A percentile compares a stretch with the other conserved stretches of the same genome.
These are phyloP conservation scores for Catostylus mosaicus DNA, from an alignment of 30 jellyfish, hydroid and myxozoan species.

Conservation along the genomic window DNA sequence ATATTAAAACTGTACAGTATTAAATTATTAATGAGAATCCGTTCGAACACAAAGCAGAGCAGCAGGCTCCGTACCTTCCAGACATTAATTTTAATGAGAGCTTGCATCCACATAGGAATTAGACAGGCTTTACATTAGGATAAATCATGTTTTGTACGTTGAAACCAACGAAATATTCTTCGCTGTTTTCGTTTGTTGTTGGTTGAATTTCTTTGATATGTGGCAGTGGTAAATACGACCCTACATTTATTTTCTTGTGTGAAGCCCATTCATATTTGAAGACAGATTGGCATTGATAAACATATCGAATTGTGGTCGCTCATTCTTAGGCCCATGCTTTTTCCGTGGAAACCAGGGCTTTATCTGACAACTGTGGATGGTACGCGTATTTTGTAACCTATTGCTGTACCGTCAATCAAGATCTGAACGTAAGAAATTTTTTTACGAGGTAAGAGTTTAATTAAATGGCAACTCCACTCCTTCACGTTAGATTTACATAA, in stretches of 20 bases:
- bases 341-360: neutral
- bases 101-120: constrained; percentile 11
- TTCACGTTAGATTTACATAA: too few species aligned
- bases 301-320: neutral
- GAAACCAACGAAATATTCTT: neutral
- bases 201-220: neutral
- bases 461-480: too few species aligned
- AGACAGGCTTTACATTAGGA: constrained; percentile 13
- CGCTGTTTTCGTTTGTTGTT: neutral
- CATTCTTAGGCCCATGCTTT: neutral
- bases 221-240: neutral
- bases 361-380: too few species aligned
- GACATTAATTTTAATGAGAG: constrained; percentile 48
- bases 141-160: neutral
- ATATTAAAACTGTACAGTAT: too few species aligned
- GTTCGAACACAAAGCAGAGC: neutral
- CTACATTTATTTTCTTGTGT: neutral
- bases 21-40: constrained; percentile 35
- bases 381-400: too few species aligned
- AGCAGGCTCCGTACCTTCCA: constrained; percentile 39
- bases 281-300: neutral
- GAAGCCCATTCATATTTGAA: neutral
- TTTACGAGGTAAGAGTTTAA: too few species aligned
- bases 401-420: too few species aligned
- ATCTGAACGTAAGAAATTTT: too few species aligned